A percentile compares a stretch with the other conserved stretches of the same genome.
phyloP scores from a whole-genome alignment of 2,888 invertebrate species.

The Machimus atricapillus region DNA sequence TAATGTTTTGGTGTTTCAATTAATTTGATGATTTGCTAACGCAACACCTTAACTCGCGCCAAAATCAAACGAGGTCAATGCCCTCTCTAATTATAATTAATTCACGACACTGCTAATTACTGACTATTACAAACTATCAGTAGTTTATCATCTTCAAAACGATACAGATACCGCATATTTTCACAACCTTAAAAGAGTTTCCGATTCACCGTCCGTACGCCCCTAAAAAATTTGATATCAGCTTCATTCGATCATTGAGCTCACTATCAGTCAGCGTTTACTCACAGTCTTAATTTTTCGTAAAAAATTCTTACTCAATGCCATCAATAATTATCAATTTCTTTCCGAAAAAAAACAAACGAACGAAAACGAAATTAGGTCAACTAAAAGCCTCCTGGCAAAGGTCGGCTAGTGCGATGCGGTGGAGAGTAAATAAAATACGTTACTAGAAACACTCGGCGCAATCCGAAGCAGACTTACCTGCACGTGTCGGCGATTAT shows the following conservation, averaged over 20 bases:
- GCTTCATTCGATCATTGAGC: neutral
- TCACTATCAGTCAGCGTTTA: neutral
- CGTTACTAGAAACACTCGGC: neutral
- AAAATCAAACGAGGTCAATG: neutral
- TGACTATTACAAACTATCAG: neutral
- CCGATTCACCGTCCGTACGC: too few relatives aligned
- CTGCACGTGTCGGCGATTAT: neutral
- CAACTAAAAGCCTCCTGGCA: neutral
- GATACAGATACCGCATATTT: neutral
- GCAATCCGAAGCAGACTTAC: neutral
- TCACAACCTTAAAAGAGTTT: neutral
- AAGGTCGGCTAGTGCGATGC: neutral
- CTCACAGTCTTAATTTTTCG: neutral
- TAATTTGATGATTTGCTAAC: too few relatives aligned
- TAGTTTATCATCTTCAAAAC: too few relatives aligned
- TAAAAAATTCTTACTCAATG: neutral
- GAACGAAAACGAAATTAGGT: neutral
- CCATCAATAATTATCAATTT: neutral
- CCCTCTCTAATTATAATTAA: neutral
- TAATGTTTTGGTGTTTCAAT: too few relatives aligned
- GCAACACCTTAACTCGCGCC: too few relatives aligned
- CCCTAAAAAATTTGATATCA: neutral
- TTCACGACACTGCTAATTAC: neutral
- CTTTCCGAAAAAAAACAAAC: neutral
- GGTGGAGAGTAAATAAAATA: neutral